Percentiles rank a stretch among this genome's conserved stretches.
Evolutionary conservation across 2,113 vertebrate species (phyloP).

Genomic region (Salvelinus sp.): DNA sequence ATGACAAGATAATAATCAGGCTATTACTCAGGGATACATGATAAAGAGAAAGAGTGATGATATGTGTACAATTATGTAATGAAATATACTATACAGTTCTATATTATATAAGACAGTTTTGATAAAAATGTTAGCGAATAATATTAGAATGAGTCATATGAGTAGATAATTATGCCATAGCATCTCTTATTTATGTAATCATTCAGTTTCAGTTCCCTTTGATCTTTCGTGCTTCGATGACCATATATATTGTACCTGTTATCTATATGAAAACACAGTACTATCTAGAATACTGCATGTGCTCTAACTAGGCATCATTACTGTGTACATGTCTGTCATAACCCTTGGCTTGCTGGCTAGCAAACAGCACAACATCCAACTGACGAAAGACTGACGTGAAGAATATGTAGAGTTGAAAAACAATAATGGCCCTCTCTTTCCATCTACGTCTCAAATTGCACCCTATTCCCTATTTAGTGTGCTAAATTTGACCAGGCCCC

Average conservation of each 20-base stretch:
- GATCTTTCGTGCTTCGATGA: background rate
- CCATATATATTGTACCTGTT: background rate
- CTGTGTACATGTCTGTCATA: background rate
- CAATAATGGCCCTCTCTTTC: background rate
- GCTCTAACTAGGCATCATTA: background rate
- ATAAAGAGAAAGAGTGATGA: no score
- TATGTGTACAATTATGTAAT: no score
- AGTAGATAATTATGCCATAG: no score
- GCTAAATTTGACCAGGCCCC: no score
- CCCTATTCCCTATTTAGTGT: background rate
- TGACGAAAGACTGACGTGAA: background rate
- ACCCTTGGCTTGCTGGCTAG: background rate
- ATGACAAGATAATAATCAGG: background rate
- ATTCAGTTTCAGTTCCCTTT: no score
- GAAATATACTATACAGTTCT: no score
- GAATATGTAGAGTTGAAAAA: constrained; percentile 1
- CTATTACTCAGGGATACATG: background rate
- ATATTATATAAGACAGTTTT: no score
- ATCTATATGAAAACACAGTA: background rate
- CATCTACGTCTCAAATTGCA: no score
- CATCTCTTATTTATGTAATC: no score
- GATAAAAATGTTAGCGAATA: no score
- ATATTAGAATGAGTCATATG: no score
- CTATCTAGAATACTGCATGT: background rate
- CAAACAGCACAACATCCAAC: background rate